phyloP scores from a whole-genome alignment of 2,113 vertebrate genomes.

The Tachysurus vachellii region DNA sequence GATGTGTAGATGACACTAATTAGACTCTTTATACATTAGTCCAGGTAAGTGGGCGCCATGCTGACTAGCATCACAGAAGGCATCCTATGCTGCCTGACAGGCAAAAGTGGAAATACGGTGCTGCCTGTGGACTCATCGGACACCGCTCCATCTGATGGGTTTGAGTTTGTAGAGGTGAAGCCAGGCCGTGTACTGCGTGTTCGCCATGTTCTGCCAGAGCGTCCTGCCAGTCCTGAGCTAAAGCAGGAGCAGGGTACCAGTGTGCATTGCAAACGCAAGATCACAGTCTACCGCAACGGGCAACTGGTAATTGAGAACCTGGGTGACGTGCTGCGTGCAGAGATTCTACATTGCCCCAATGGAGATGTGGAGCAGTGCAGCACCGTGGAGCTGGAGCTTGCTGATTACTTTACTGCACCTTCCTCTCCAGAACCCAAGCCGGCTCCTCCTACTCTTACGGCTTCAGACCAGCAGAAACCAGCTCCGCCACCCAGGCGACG shows the following conservation, averaged over 20 bases:
- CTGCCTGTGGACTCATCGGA: constrained; percentile 84
- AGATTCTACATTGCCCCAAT: constrained; percentile 84
- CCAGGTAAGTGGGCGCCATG: constrained; percentile 73
- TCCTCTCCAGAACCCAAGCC: constrained; percentile 66
- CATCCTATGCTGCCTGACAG: constrained; percentile 90
- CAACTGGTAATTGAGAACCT: constrained; percentile 94
- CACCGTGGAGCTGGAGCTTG: constrained; percentile 81
- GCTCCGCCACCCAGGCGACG: constrained; percentile 73
- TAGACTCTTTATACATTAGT: constrained; percentile 3
- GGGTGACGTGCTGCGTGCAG: constrained; percentile 80
- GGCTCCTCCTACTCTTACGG: constrained; percentile 29
- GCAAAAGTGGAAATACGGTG: constrained; percentile 82
- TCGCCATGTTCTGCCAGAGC: constrained; percentile 76
- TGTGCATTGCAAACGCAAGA: constrained; percentile 89
- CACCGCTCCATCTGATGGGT: constrained; percentile 78
- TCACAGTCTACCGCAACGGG: constrained; percentile 91
- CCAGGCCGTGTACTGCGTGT: constrained; percentile 88
- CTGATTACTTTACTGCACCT: constrained; percentile 71
- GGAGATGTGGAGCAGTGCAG: constrained; percentile 76
- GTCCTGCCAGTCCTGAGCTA: constrained; percentile 49
- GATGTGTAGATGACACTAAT: constrained; percentile 15
- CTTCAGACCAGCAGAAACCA: constrained; percentile 61
- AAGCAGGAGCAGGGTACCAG: constrained; percentile 48
- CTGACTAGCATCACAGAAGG: constrained; percentile 89
- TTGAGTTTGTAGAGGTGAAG: constrained; percentile 93